Base-by-base conservation (phyloP, 2,888 invertebrate species). In the Willowsia nigromaculata region DNA sequence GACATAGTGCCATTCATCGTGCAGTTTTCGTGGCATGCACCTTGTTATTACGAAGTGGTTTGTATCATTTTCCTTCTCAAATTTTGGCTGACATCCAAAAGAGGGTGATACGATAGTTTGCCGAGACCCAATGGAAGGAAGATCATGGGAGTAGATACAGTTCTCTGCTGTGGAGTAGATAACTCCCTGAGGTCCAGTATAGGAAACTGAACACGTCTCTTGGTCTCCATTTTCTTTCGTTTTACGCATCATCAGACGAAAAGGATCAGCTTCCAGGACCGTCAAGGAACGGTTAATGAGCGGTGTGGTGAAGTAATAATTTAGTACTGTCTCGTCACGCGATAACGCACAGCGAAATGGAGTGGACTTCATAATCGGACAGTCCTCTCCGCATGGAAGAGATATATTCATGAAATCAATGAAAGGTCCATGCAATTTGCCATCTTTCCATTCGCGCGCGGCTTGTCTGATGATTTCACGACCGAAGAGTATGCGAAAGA, bases 401-500 rank as follows among this genome's bases (percentile, higher is more conserved):
- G 56, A 22, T 0, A 87, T 18, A 22, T 90, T 90, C 0, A 91
- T 65, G 11, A 68, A 78, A 22, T 91, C 90, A 1, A 91, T 76
- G 0, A 91, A 22, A 5, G 65, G 15, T 0, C 50, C 40, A n/a
- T 84, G 18, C 0, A 90, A 30, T 15, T 76, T 68, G 9, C 50
- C 71, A n/a, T 13, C n/a, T 18, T 65, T 33, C 65, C 65, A 65
- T 18, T n/a, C n/a, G 0, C 37, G 15, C 0, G 1, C 2, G 0
- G 37, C 1, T 7, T 65, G 37, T 1, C 6, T n/a, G 7, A 65
- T n/a, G 5, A 65, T 18, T 0, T 13, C n/a, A n/a, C 9, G 13
- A 1, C 18, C 18, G 1, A 18, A 3, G 0, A 37, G 3, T 0
- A 65, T 7, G 1, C 87, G 13, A 18, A 25, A 50, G 2, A 62